Base-by-base conservation (phyloP, 2,797 vertebrate genomes). In the Oreochromis mossambicus region DNA sequence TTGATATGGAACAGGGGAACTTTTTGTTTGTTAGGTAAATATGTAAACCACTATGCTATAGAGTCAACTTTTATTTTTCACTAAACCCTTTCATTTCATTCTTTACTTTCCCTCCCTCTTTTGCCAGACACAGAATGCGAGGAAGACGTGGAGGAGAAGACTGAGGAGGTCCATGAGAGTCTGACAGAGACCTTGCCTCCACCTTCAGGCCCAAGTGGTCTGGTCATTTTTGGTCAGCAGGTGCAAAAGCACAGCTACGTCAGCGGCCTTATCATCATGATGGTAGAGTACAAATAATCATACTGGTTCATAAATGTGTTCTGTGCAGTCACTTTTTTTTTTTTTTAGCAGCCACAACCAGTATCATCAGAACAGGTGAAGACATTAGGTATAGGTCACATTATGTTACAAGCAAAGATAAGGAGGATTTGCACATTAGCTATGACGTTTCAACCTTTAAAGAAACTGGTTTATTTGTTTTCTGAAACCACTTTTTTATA, bases 241-340 rank as follows among this genome's bases (percentile, higher is more conserved):
- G 80, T 97, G 84, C 95, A 96, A 94, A 96, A 95, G 89, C 97
- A 97, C 87, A 97, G 97, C 91, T 97, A 97, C 6, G 83, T 97
- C 86, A 95, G 94, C 3, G 95, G 93, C n/a, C 95, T 97, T 12
- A 96, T 97, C 89, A 92, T 96, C 87, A 97, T 96, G 96, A 97
- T 97, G 97, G 97, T 97, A 95, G 89, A 63, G 61, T 11, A 17
- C 13, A 48, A 48, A 48, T 46, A 73, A 29, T 51, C 4, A 34
- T 19, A 54, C 1, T 50, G 8, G 63, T 7, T 36, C 13, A 13
- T 58, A 5, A 34, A 46, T 2, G 4, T 26, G 1, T 78, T 82
- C 81, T 75, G 7, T 48, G 7, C 12, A 2, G 3, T 3, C 3
- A 79, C n/a, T 9, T 7, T 10, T 51, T 3, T 43, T 24, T 14